Evolutionary conservation across 2,888 invertebrate genomes (phyloP).

Genomic region (Eurois occulta): DNA sequence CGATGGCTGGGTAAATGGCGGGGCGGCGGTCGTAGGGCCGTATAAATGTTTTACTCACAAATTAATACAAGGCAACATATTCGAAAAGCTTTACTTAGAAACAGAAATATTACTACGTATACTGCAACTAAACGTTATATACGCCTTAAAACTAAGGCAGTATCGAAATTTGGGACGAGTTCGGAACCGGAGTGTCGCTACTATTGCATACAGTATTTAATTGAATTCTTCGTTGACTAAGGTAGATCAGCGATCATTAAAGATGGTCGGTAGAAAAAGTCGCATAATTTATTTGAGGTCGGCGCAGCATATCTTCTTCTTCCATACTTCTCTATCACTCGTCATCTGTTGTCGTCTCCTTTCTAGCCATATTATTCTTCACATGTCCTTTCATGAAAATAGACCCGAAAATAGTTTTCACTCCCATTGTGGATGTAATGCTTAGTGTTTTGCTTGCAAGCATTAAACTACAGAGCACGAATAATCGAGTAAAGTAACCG

Average conservation of each 20-base stretch:
- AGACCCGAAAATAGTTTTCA: background rate
- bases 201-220: background rate
- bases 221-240: background rate
- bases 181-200: background rate
- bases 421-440: background rate
- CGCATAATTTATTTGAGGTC: background rate
- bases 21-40: background rate
- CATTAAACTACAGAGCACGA: constrained; percentile 22
- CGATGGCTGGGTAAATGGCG: background rate
- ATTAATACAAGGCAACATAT: background rate
- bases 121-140: background rate
- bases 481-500: constrained; percentile 40
- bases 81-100: background rate
- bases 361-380: background rate
- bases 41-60: background rate
- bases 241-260: background rate
- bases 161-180: background rate
- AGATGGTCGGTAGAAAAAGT: background rate
- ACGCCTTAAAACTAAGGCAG: background rate
- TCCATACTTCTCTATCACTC: background rate
- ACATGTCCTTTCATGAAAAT: background rate
- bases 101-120: background rate
- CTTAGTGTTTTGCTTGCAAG: constrained; percentile 13
- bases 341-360: background rate
- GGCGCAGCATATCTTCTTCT: background rate